These are phyloP conservation scores for Cotesia chilonis DNA, from an alignment of 1,140 invertebrate species.

Conservation along the genomic window DNA sequence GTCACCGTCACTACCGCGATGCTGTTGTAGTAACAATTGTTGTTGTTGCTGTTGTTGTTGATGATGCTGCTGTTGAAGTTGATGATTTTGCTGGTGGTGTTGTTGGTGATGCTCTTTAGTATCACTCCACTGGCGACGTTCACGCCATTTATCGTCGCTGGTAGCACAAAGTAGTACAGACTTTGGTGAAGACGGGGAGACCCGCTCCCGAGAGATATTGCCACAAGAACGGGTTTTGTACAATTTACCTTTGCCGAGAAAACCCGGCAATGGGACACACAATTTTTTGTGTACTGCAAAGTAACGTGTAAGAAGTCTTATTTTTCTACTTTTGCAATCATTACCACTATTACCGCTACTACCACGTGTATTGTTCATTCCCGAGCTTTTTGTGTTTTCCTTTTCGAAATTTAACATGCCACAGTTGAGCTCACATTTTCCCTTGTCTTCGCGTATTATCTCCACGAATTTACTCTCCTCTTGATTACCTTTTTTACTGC, in stretches of 20 bases:
- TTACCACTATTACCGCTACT: slow-evolving; percentile 39
- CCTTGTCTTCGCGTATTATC: slow-evolving; percentile 31
- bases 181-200: slow-evolving; percentile 57
- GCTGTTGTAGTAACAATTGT: slow-evolving; percentile 36
- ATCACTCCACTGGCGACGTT: slow-evolving; percentile 57
- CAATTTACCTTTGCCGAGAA: slow-evolving; percentile 67
- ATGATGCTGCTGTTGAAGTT: too few species aligned
- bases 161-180: slow-evolving; percentile 54
- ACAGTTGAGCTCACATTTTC: slow-evolving; percentile 18
- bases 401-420: slow-evolving; percentile 40
- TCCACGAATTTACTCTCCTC: slow-evolving; percentile 26
- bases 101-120: slow-evolving; percentile 43
- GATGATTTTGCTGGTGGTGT: too few species aligned
- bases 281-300: slow-evolving; percentile 73
- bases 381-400: slow-evolving; percentile 44
- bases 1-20: slow-evolving; percentile 63
- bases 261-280: slow-evolving; percentile 67
- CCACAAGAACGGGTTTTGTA: slow-evolving; percentile 72
- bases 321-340: slow-evolving; percentile 65
- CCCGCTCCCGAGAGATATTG: slow-evolving; percentile 66
- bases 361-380: slow-evolving; percentile 26
- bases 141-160: slow-evolving; percentile 59
- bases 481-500: slow-evolving; percentile 25
- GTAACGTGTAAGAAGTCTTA: slow-evolving; percentile 71
- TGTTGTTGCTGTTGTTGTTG: too few species aligned